Evolutionary conservation across 2,113 vertebrate genomes (phyloP).

Genomic region (Carlito syrichta): DNA sequence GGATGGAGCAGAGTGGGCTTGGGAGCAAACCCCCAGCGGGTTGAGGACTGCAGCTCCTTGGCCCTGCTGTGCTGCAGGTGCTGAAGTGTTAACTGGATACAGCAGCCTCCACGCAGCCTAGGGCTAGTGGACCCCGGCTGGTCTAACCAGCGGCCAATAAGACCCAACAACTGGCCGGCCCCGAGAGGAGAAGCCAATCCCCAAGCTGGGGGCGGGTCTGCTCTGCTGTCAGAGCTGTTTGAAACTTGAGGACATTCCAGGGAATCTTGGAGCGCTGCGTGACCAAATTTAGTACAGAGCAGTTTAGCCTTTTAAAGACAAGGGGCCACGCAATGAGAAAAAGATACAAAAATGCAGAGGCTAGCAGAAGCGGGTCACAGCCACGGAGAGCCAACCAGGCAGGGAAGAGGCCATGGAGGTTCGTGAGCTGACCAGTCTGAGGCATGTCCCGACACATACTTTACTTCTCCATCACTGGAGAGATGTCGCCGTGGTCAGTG

Average conservation of each 20-base stretch:
- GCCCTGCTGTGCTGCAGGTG: slow-evolving; percentile 66
- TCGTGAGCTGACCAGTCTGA: not conserved
- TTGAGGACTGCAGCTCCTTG: not conserved
- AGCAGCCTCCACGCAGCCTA: slow-evolving; percentile 20
- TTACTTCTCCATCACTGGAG: not conserved
- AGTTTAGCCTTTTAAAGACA: slow-evolving; percentile 98
- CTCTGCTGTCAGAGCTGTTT: slow-evolving; percentile 83
- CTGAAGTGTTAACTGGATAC: slow-evolving; percentile 65
- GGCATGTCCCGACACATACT: fast-evolving
- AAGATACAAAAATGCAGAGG: slow-evolving; percentile 83
- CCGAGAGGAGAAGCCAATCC: slow-evolving; percentile 76
- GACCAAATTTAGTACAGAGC: slow-evolving; percentile 97
- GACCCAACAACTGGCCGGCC: not conserved
- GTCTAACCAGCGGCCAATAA: slow-evolving; percentile 73
- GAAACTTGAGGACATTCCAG: slow-evolving; percentile 96
- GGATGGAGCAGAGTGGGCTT: not conserved
- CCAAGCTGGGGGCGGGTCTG: slow-evolving; percentile 75
- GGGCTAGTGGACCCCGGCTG: slow-evolving; percentile 58
- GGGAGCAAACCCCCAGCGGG: not conserved
- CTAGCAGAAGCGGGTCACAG: slow-evolving; percentile 46
- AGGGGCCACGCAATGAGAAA: slow-evolving; percentile 82
- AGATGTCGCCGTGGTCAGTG: not conserved
- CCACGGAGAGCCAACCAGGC: not conserved
- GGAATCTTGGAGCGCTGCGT: slow-evolving; percentile 94
- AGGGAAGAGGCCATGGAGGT: not conserved